Conservation (phyloP, 1,140 invertebrate species). For the Delia radicum region DNA sequence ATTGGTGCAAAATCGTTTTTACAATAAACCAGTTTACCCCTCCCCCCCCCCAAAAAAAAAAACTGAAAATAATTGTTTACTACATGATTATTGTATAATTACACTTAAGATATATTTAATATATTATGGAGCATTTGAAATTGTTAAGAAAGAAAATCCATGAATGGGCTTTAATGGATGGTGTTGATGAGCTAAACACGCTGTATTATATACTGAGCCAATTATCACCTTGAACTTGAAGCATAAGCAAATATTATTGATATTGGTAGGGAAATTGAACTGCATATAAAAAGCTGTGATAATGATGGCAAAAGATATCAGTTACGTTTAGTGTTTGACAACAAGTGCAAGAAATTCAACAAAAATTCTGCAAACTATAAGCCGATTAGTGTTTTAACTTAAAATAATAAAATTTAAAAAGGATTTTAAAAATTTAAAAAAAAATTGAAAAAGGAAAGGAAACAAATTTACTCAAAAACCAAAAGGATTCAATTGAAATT, state of each 20-base stretch:
- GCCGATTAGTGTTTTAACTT: too few species aligned
- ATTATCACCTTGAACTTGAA: constrained; percentile 23
- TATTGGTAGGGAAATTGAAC: background rate
- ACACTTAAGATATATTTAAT: too few species aligned
- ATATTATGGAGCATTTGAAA: too few species aligned
- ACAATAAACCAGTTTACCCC: background rate
- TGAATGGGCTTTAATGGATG: too few species aligned
- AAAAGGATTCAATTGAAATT: background rate
- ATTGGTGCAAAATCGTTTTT: constrained; percentile 6
- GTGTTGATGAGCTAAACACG: constrained; percentile 13
- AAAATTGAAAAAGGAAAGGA: background rate
- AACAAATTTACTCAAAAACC: background rate
- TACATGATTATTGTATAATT: too few species aligned
- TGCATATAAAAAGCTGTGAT: constrained; percentile 8
- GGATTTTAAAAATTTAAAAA: background rate
- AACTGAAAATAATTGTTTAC: too few species aligned
- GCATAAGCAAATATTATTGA: background rate
- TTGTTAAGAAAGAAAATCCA: too few species aligned
- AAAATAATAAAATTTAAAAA: background rate
- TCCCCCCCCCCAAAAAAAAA: too few species aligned
- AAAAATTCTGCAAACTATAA: background rate
- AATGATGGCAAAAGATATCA: background rate
- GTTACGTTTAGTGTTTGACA: background rate
- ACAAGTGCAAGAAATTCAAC: background rate
- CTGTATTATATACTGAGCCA: constrained; percentile 7